Percentiles rank a stretch among this genome's conserved stretches.
Conservation (phyloP, 1,140 invertebrate species). For the Cydia pomonella region DNA sequence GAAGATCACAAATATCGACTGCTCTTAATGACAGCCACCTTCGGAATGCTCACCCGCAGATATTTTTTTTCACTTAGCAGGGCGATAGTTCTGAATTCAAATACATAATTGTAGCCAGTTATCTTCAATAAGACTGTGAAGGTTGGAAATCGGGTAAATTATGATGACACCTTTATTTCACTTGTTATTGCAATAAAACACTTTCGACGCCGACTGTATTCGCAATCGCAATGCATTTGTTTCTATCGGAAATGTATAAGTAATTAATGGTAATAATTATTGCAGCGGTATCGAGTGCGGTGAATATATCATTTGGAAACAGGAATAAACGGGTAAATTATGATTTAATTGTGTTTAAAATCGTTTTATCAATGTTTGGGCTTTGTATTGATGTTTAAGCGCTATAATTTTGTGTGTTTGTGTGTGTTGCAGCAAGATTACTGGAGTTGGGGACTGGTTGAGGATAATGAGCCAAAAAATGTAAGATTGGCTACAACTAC, state of each 20-base stretch:
- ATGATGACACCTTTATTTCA: neutral
- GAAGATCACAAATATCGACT: no score
- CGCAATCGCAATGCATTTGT: neutral
- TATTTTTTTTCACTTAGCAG: no score
- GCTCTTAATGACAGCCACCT: no score
- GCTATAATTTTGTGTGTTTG: neutral
- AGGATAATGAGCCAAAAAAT: neutral
- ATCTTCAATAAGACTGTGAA: no score
- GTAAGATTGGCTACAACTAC: no score
- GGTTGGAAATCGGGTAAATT: no score
- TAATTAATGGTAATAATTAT: slow-evolving; percentile 2
- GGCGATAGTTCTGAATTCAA: no score
- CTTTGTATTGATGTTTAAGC: neutral
- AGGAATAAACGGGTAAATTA: slow-evolving; percentile 1
- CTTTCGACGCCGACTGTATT: neutral
- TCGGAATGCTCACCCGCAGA: no score
- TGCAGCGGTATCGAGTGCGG: neutral
- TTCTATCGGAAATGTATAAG: neutral
- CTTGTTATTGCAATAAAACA: no score
- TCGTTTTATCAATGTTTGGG: neutral
- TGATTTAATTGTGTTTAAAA: neutral
- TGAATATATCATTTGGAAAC: neutral
- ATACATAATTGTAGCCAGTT: no score
- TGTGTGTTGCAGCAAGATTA: neutral
- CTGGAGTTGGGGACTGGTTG: slow-evolving; percentile 4